phyloP scores from a whole-genome alignment of 2,888 invertebrate genomes.

The Pyrrhia umbra region DNA sequence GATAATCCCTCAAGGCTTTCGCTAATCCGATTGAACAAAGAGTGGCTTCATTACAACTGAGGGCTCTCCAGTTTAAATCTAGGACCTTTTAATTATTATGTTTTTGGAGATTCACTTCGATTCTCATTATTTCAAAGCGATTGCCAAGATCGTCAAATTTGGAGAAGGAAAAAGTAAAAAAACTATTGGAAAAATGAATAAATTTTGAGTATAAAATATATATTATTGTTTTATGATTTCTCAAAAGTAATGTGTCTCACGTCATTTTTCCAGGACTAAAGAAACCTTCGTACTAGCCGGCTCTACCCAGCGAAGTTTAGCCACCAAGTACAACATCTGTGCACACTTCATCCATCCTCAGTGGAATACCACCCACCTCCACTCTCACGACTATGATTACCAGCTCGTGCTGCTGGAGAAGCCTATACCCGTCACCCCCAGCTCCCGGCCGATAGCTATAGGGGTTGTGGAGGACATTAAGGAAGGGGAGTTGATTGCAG shows the following conservation, averaged over 20 bases:
- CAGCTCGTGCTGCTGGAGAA: conserved; percentile 80
- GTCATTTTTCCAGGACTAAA: conserved; percentile 68
- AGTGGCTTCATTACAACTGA: neutral
- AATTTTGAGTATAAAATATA: neutral
- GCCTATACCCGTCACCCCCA: conserved; percentile 74
- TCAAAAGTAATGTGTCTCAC: neutral
- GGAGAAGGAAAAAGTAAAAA: neutral
- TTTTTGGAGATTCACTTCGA: neutral
- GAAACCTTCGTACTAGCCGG: conserved; percentile 77
- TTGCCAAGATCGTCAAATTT: no score
- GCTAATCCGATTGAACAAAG: conserved; percentile 18
- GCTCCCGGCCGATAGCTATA: conserved; percentile 79
- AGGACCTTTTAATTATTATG: neutral
- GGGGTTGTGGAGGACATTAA: conserved; percentile 70
- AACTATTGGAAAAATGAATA: neutral
- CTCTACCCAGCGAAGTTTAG: conserved; percentile 72
- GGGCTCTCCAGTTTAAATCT: neutral
- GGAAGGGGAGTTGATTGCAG: conserved; percentile 68
- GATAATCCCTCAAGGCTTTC: neutral
- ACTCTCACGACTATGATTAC: conserved; percentile 82
- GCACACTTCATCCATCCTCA: conserved; percentile 81
- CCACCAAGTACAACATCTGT: conserved; percentile 74
- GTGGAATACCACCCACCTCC: conserved; percentile 69
- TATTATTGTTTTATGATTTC: neutral
- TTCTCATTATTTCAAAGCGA: neutral